These are phyloP conservation scores for Notodonta ziczac DNA, from an alignment of 2,888 invertebrate species.

Conservation along the genomic window DNA sequence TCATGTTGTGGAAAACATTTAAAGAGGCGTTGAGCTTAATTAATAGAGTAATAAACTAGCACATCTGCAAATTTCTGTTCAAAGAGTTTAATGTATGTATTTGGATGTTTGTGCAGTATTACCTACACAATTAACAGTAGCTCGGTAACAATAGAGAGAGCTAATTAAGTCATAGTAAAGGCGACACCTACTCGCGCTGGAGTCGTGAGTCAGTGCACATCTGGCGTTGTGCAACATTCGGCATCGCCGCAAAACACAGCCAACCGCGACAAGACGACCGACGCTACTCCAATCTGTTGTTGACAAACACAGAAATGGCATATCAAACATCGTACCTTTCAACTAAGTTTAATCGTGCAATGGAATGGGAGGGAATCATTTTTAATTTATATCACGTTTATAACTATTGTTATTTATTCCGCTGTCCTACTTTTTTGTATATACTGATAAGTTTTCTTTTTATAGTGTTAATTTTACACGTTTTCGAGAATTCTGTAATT, in stretches of 20 bases:
- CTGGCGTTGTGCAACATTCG: slow-evolving; percentile 62
- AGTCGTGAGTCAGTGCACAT: slow-evolving; percentile 67
- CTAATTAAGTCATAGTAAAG: slow-evolving; percentile 49
- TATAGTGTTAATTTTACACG: too few relatives aligned
- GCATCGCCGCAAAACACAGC: slow-evolving; percentile 32
- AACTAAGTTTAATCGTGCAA: not conserved
- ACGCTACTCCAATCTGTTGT: slow-evolving; percentile 15
- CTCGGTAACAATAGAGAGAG: slow-evolving; percentile 33
- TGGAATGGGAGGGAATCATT: too few relatives aligned
- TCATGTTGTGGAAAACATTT: slow-evolving; percentile 25
- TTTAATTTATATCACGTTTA: too few relatives aligned
- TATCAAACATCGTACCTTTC: not conserved
- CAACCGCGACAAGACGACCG: slow-evolving; percentile 27
- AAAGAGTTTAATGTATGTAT: not conserved
- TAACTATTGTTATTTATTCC: too few relatives aligned
- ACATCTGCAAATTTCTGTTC: not conserved
- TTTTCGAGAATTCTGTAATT: too few relatives aligned
- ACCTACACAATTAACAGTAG: slow-evolving; percentile 12
- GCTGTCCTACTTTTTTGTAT: too few relatives aligned
- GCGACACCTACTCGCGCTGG: slow-evolving; percentile 57
- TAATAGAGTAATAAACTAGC: not conserved
- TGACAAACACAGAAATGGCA: slow-evolving; percentile 10
- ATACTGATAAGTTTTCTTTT: too few relatives aligned
- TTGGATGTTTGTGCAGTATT: not conserved
- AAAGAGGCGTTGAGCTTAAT: not conserved